These are phyloP conservation scores for Drosophila barbarae DNA, from an alignment of 2,888 invertebrate species.

Conservation along the genomic window DNA sequence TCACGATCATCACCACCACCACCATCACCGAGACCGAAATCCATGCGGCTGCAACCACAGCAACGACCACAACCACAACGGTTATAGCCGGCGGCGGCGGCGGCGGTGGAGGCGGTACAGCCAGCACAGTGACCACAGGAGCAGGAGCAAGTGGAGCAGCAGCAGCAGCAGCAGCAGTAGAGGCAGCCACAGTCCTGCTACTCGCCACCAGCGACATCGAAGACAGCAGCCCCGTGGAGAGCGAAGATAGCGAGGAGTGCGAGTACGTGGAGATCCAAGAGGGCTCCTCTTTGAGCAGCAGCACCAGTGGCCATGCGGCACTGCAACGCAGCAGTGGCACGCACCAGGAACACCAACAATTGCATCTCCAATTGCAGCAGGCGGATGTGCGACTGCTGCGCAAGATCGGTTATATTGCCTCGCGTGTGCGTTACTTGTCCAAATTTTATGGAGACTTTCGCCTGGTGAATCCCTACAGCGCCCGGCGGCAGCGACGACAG, in stretches of 20 bases:
- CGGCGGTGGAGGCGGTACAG: conserved; percentile 10
- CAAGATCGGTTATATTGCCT: conserved; percentile 79
- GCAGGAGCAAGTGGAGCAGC: neutral
- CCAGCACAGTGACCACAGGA: conserved; percentile 27
- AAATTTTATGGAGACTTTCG: conserved; percentile 76
- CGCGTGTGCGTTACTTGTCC: conserved; percentile 77
- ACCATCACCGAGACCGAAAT: conserved; percentile 53
- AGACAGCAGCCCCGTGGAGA: conserved; percentile 41
- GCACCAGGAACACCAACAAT: conserved; percentile 16
- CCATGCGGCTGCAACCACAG: conserved; percentile 42
- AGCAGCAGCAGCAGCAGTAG: conserved; percentile 1
- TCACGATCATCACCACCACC: conserved; percentile 65
- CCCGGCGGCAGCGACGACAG: conserved; percentile 75
- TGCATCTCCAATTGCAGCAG: conserved; percentile 21
- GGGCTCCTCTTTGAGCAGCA: conserved; percentile 19
- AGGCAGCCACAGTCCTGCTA: conserved; percentile 11
- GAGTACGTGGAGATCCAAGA: conserved; percentile 37
- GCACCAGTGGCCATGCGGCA: conserved; percentile 33
- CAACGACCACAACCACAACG: conserved; percentile 48
- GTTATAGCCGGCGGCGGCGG: conserved; percentile 30
- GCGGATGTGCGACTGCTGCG: conserved; percentile 78
- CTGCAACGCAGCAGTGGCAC: conserved; percentile 32
- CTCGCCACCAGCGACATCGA: conserved; percentile 18
- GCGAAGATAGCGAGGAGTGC: conserved; percentile 29
- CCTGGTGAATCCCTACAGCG: conserved; percentile 77